A percentile compares a stretch with the other conserved stretches of the same genome.
These are phyloP conservation scores for Chelmon rostratus DNA, from an alignment of 2,797 vertebrate species.

Conservation along the genomic window DNA sequence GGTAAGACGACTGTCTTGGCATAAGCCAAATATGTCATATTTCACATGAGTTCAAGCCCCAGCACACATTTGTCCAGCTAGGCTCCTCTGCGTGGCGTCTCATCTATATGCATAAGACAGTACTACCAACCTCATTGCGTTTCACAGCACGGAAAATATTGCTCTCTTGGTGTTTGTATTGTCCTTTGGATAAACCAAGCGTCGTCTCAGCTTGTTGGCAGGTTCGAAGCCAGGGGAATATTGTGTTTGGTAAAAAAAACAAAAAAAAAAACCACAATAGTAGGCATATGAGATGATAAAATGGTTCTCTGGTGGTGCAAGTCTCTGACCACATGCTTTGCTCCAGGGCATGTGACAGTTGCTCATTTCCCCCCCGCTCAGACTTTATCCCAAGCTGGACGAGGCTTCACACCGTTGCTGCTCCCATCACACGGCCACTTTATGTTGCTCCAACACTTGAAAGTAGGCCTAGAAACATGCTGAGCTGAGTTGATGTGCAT, in stretches of 20 bases:
- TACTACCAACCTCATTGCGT: not conserved
- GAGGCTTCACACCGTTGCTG: conserved; percentile 3
- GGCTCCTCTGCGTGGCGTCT: not conserved
- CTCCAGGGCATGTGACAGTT: conserved; percentile 18
- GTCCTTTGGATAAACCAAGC: conserved; percentile 6
- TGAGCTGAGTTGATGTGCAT: conserved; percentile 7
- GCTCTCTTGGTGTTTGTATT: conserved; percentile 2
- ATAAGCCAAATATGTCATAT: not conserved
- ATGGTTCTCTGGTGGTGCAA: conserved; percentile 8
- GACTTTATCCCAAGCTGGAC: not conserved
- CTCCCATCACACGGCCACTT: conserved; percentile 5
- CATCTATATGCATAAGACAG: conserved; percentile 20
- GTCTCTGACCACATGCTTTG: conserved; percentile 25
- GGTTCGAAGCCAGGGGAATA: conserved; percentile 2
- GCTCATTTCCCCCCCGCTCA: not conserved
- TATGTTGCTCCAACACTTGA: conserved; percentile 7
- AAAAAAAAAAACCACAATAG: not conserved
- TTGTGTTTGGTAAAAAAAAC: not conserved
- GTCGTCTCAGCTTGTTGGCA: conserved; percentile 15
- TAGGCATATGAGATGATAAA: conserved; percentile 12
- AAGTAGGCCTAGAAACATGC: conserved; percentile 3
- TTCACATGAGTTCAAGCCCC: not conserved
- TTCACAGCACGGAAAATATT: conserved; percentile 16
- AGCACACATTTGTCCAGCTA: not conserved
- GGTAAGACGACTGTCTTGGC: not conserved